Evolutionary conservation across 2,888 invertebrate species (phyloP), one percentile per base, ranked within the genome.

Genomic region (Anaspis maculata): DNA sequence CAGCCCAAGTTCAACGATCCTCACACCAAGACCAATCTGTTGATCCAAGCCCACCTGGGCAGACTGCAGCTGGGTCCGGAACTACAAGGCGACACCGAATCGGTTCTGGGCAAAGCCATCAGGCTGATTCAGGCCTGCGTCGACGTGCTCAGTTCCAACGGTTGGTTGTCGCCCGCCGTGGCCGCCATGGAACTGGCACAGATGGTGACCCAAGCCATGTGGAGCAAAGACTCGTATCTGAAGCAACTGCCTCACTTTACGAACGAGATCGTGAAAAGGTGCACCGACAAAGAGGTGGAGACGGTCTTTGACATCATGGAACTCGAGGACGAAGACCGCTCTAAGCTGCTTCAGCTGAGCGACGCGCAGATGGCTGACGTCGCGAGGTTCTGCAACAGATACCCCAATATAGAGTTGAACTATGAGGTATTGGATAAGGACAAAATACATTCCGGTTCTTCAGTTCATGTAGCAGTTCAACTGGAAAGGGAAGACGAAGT

Each of bases 201-300:
- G 70, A 99, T 98, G 97, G 89, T 92, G 2, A 98, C 98, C 0
- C 98, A 99, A 68, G 97, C 97, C 6, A 95, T 98, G 95, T 98
- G 97, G 95, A 91, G 88, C 55, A 96, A 95, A 66, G 98, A 98
- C 68, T 91, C 94, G 0, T 95, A 96, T 60, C 73, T 99, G 41
- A 84, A 95, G 41, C 98, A 99, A 60, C 67, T 99, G 59, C 98
- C 98, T 2, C 96, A 98, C 68, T 97, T 97, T 64, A 83, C 77
- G 2, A 59, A 73, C 0, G 96, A 94, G 0, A 80, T 91, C 34
- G 83, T 97, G 45, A 88, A 90, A 57, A 72, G 92, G 3, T 95
- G 95, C 59, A 76, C 85, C 0, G 95, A 92, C 12, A 91, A 92
- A 71, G 74, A 76, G 7, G 85, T 94, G 13, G 91, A 94, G 61